Percentiles rank a stretch among this genome's conserved stretches.
These are phyloP conservation scores for Gallinago solitaria DNA, from an alignment of 2,797 vertebrate genomes.

Conservation along the genomic window DNA sequence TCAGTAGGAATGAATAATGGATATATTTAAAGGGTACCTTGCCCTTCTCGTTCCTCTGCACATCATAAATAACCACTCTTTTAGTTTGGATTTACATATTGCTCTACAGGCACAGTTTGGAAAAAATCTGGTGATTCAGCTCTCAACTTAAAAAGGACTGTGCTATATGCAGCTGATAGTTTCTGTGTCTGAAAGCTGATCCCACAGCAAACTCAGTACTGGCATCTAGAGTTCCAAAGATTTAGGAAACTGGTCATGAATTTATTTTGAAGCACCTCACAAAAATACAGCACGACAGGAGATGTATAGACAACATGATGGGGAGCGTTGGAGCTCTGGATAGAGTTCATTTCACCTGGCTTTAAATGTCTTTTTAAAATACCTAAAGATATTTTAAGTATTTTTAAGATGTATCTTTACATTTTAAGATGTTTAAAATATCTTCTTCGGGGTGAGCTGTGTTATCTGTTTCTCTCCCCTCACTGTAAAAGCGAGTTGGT, in stretches of 20 bases:
- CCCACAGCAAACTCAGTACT: neutral
- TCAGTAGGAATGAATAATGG: conserved; percentile 70
- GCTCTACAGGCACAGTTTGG: conserved; percentile 4
- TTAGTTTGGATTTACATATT: conserved; percentile 29
- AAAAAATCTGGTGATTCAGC: conserved; percentile 37
- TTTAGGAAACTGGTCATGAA: neutral
- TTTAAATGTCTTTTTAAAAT: neutral
- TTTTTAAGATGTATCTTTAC: neutral
- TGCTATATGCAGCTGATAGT: neutral
- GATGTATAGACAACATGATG: neutral
- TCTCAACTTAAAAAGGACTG: neutral
- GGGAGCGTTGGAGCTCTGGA: neutral
- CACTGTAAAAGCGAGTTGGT: neutral
- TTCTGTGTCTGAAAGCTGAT: neutral
- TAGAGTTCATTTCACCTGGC: neutral
- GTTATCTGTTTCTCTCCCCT: neutral
- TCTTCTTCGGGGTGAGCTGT: neutral
- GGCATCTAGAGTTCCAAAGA: neutral
- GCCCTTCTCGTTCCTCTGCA: conserved; percentile 49
- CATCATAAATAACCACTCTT: conserved; percentile 44
- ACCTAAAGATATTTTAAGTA: neutral
- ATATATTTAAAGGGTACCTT: conserved; percentile 68
- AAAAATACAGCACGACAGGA: neutral
- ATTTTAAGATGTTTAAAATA: neutral
- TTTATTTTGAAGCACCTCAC: neutral